Evolutionary conservation across 2,113 vertebrate species (phyloP).

Genomic region (Rattus norvegicus): DNA sequence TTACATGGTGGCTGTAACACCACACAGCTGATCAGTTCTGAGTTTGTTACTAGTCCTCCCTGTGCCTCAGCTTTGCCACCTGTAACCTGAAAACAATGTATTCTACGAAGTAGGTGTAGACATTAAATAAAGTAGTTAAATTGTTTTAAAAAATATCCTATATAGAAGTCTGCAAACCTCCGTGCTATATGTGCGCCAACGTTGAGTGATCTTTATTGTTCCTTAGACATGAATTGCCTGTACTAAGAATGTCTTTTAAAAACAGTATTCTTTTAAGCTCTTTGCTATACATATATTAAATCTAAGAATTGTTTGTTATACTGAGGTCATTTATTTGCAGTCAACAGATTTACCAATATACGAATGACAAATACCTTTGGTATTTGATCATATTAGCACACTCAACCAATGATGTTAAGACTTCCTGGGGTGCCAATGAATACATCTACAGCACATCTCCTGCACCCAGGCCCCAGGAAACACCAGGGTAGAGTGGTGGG

Average conservation of each 20-base stretch:
- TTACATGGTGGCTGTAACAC: background rate
- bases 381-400: background rate
- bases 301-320: background rate
- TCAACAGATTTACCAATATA: constrained; percentile 19
- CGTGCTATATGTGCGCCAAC: constrained; percentile 5
- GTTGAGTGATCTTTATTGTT: constrained; percentile 28
- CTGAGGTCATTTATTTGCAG: constrained; percentile 15
- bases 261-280: background rate
- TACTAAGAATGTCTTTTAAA: background rate
- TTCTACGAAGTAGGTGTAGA: background rate
- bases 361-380: background rate
- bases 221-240: background rate
- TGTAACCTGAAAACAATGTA: background rate
- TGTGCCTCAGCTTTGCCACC: background rate
- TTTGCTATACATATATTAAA: constrained; percentile 12
- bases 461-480: background rate
- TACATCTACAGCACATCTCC: background rate
- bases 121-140: constrained; percentile 29
- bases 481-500: background rate
- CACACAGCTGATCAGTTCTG: background rate
- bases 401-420: background rate
- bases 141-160: background rate
- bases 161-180: background rate
- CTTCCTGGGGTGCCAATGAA: background rate
- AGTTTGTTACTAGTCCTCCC: background rate